phyloP scores from a whole-genome alignment of 2,888 invertebrate species.

The Chrysina gloriosa region DNA sequence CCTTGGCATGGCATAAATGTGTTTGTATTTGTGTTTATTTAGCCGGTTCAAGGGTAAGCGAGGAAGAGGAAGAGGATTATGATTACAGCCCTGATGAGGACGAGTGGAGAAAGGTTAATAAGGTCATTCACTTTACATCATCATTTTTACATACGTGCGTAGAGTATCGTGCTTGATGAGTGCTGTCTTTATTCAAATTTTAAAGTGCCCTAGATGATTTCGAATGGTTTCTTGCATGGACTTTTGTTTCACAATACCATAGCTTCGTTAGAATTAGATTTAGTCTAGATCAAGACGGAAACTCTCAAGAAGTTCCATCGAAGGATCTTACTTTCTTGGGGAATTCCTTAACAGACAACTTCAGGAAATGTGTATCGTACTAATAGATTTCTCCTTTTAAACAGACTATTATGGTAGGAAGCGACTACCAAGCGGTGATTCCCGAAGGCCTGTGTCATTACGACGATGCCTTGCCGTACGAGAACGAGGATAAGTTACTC shows the following conservation, averaged over 20 bases:
- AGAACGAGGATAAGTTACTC: slow-evolving; percentile 93
- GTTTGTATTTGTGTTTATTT: not conserved
- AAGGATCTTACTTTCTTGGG: too few species aligned
- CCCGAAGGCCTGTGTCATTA: slow-evolving; percentile 93
- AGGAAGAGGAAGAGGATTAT: slow-evolving; percentile 84
- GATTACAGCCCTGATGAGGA: slow-evolving; percentile 88
- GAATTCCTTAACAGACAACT: too few species aligned
- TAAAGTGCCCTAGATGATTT: too few species aligned
- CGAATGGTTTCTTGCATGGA: too few species aligned
- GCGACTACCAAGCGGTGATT: slow-evolving; percentile 92
- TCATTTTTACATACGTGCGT: slow-evolving; percentile 19
- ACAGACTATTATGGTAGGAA: slow-evolving; percentile 93
- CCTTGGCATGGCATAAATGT: not conserved
- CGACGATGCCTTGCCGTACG: slow-evolving; percentile 93
- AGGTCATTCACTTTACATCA: slow-evolving; percentile 56
- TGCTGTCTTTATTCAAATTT: not conserved
- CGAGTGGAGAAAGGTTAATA: slow-evolving; percentile 82
- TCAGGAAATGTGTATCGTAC: too few species aligned
- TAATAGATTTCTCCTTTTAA: not conserved
- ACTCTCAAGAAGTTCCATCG: too few species aligned
- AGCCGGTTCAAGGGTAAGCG: slow-evolving; percentile 80
- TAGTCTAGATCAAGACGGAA: too few species aligned
- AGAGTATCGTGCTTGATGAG: not conserved
- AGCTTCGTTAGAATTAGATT: too few species aligned
- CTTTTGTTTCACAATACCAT: too few species aligned